A percentile compares a stretch with the other conserved stretches of the same genome.
These are phyloP conservation scores for Dicrostonyx torquatus DNA, from an alignment of 2,797 vertebrate species.

Conservation along the genomic window DNA sequence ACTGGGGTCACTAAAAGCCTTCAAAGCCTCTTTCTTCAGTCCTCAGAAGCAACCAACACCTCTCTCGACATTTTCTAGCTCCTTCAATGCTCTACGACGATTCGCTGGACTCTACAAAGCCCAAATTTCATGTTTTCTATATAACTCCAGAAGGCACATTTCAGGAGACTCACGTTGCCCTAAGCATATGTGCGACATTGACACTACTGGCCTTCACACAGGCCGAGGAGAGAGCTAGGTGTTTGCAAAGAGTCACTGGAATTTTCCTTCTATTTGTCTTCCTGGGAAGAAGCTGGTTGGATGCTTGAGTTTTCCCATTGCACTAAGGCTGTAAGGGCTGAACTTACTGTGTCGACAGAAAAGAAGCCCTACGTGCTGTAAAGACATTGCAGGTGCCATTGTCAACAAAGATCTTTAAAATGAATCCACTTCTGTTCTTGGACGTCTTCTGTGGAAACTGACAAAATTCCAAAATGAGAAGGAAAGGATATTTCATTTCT, in stretches of 20 bases:
- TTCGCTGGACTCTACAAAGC: not conserved
- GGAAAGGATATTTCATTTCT: not conserved
- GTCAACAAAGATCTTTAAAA: conserved; percentile 13
- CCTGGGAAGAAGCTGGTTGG: conserved; percentile 7
- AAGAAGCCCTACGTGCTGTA: not conserved
- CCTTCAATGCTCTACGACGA: not conserved
- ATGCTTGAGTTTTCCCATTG: conserved; percentile 4
- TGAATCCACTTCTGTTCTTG: not conserved
- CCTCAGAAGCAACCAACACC: not conserved
- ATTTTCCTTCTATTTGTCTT: not conserved
- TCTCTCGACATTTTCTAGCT: not conserved
- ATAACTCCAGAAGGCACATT: not conserved
- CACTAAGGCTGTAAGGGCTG: not conserved
- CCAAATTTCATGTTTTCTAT: not conserved
- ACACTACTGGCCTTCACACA: not conserved
- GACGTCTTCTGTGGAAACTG: not conserved
- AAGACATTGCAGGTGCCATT: not conserved
- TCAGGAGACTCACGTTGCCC: not conserved
- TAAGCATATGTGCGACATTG: not conserved
- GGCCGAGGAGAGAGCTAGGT: not conserved
- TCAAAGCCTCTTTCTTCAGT: not conserved
- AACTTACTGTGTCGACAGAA: not conserved
- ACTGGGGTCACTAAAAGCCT: not conserved
- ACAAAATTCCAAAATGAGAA: not conserved
- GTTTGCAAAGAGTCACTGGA: not conserved